Conservation (phyloP, 2,797 vertebrate genomes). For the Phataginus tetradactyla region DNA sequence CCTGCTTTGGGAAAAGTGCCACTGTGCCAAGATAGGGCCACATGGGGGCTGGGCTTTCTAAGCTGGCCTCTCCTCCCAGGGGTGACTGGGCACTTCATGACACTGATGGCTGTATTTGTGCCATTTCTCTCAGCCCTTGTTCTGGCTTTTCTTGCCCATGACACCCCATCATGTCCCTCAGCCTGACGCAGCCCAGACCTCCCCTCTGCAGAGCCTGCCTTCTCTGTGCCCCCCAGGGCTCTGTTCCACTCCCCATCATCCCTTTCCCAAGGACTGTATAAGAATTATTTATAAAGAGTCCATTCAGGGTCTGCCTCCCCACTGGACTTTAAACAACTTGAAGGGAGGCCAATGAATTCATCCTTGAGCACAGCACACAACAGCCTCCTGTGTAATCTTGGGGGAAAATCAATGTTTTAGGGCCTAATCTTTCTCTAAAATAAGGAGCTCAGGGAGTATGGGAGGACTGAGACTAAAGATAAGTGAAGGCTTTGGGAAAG, state of each 20-base stretch:
- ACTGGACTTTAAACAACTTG: background rate
- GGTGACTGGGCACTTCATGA: background rate
- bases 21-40: background rate
- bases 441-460: background rate
- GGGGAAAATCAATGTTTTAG: background rate
- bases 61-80: background rate
- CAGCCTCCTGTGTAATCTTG: background rate
- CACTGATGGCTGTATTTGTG: background rate
- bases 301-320: background rate
- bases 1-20: background rate
- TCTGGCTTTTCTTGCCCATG: too few relatives aligned
- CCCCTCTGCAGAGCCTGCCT: background rate
- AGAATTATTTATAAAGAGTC: background rate
- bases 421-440: background rate
- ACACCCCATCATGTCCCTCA: background rate
- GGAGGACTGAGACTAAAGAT: background rate
- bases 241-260: background rate
- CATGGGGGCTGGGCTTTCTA: background rate
- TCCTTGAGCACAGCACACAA: background rate
- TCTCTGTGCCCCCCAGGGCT: background rate
- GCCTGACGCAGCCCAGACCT: background rate
- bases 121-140: background rate
- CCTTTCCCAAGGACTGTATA: background rate
- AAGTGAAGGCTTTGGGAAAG: background rate
- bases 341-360: background rate